phyloP scores from a whole-genome alignment of 2,113 vertebrate species.

The Rana temporaria region DNA sequence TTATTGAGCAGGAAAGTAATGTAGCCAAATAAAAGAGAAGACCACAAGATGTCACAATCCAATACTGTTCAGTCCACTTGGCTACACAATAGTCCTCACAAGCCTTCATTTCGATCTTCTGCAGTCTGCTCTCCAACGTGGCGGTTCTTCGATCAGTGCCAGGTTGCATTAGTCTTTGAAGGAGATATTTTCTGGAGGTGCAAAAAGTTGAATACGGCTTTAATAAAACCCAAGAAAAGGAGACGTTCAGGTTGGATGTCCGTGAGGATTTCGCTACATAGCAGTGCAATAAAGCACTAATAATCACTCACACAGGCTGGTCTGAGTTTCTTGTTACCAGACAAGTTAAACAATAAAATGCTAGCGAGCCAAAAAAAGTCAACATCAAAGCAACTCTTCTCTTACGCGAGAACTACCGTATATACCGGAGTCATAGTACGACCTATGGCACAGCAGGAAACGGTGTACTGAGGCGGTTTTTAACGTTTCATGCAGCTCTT shows the following conservation, averaged over 20 bases:
- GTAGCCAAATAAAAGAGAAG: not conserved
- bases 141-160: too few relatives aligned
- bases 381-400: too few relatives aligned
- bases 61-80: not conserved
- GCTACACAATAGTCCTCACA: not conserved
- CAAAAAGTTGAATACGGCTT: not conserved
- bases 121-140: too few relatives aligned
- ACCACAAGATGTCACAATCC: not conserved
- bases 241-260: not conserved
- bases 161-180: too few relatives aligned
- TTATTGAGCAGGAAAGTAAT: not conserved
- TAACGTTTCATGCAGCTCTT: too few relatives aligned
- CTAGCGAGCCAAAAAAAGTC: not conserved
- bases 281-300: conserved; percentile 45
- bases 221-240: too few relatives aligned
- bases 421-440: not conserved
- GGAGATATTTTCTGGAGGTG: not conserved
- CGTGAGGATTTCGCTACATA: not conserved
- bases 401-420: too few relatives aligned
- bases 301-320: conserved; percentile 26
- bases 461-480: too few relatives aligned
- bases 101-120: too few relatives aligned
- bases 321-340: conserved; percentile 18
- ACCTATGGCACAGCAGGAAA: too few relatives aligned
- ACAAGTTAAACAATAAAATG: not conserved